Percentiles rank a stretch among this genome's conserved stretches.
phyloP scores from a whole-genome alignment of 2,113 vertebrate genomes.

The Mesembrinibis cayennensis region DNA sequence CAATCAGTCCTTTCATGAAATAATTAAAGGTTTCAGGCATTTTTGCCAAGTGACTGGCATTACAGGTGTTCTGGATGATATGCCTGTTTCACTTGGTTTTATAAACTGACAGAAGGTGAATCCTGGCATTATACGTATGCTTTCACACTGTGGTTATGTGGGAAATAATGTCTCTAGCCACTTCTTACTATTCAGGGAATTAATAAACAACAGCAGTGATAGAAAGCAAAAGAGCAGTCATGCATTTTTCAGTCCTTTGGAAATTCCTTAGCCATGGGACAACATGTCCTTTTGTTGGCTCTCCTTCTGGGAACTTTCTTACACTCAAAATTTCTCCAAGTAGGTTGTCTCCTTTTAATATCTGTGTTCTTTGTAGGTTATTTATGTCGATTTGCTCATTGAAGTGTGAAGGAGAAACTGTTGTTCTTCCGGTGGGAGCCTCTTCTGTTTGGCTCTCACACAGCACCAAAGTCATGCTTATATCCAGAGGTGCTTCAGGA shows the following conservation, averaged over 20 bases:
- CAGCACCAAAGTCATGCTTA: neutral
- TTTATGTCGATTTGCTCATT: constrained; percentile 1
- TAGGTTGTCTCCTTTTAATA: constrained; percentile 26
- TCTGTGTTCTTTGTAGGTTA: neutral
- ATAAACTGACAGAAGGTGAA: constrained; percentile 61
- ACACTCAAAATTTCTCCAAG: neutral
- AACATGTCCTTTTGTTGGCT: neutral
- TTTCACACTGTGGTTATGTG: constrained; percentile 19
- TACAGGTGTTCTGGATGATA: constrained; percentile 56
- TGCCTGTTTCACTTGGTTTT: constrained; percentile 14
- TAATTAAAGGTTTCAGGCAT: constrained; percentile 47
- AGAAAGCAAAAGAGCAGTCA: neutral
- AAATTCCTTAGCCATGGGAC: neutral
- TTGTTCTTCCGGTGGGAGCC: neutral
- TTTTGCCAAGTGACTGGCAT: constrained; percentile 52
- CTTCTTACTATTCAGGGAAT: constrained; percentile 40
- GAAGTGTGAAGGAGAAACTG: constrained; percentile 32
- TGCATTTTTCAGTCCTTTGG: constrained; percentile 19
- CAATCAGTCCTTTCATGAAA: constrained; percentile 46
- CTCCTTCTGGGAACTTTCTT: constrained; percentile 48
- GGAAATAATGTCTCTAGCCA: constrained; percentile 28
- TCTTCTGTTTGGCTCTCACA: neutral
- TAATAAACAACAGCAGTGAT: constrained; percentile 38
- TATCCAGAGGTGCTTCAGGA: neutral
- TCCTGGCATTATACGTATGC: constrained; percentile 43